Evolutionary conservation across 2,113 vertebrate species (phyloP).

Genomic region (Gorsachius goisagi): DNA sequence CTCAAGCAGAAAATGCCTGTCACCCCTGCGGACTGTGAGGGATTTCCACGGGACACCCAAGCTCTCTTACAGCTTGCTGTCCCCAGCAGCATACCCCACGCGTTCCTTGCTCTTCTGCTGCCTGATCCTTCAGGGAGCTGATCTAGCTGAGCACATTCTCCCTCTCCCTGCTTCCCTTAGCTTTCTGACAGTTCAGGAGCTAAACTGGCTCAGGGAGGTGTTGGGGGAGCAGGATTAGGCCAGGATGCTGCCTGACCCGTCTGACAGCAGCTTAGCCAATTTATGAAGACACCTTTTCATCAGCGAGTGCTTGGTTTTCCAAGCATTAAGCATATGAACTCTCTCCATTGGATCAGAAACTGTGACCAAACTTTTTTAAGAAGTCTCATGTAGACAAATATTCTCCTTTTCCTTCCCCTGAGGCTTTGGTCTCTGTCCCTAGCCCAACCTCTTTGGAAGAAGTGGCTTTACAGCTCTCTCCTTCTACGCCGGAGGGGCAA

Average conservation of each 20-base stretch:
- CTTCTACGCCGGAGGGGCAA: background rate
- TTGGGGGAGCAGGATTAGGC: background rate
- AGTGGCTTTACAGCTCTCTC: background rate
- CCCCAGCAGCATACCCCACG: background rate
- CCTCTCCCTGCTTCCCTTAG: background rate
- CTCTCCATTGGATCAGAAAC: background rate
- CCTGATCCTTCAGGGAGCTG: background rate
- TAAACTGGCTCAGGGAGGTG: background rate
- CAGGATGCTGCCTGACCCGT: background rate
- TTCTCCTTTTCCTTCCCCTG: background rate
- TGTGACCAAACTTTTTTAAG: background rate
- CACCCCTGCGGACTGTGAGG: background rate
- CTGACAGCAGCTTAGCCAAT: background rate
- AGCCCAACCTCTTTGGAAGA: background rate
- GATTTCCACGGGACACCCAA: background rate
- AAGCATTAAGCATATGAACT: background rate
- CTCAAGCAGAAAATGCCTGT: background rate
- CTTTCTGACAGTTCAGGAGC: background rate
- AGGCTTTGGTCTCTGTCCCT: background rate
- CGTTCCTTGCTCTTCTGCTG: background rate
- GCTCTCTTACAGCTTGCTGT: background rate
- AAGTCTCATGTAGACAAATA: background rate
- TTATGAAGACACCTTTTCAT: background rate
- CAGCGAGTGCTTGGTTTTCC: background rate
- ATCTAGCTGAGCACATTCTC: background rate